These are phyloP conservation scores for Hofmannophila pseudospretella DNA, from an alignment of 2,888 invertebrate species.

Conservation along the genomic window DNA sequence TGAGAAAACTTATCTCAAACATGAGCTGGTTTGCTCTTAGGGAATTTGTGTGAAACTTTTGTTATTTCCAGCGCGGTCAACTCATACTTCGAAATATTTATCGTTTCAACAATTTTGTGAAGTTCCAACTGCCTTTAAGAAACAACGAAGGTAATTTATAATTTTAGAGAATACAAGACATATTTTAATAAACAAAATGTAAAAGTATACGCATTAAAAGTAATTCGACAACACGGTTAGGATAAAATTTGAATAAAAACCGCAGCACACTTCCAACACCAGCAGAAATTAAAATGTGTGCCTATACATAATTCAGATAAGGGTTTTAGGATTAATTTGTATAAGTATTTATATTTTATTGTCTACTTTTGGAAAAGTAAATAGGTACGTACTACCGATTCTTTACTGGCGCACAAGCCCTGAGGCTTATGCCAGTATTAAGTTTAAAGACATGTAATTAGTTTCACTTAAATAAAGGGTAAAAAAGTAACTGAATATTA, in stretches of 20 bases:
- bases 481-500: too few relatives aligned
- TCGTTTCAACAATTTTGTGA: conserved; percentile 1
- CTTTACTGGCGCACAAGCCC: too few relatives aligned
- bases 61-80: conserved; percentile 19
- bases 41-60: conserved; percentile 24
- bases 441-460: too few relatives aligned
- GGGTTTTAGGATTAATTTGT: too few relatives aligned
- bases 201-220: background rate
- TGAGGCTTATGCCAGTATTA: too few relatives aligned
- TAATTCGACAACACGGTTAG: background rate
- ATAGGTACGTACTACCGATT: too few relatives aligned
- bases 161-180: background rate
- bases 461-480: too few relatives aligned
- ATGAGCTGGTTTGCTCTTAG: conserved; percentile 19
- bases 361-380: too few relatives aligned
- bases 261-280: background rate
- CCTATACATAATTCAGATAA: too few relatives aligned
- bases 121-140: background rate
- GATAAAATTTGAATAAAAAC: background rate
- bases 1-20: conserved; percentile 26
- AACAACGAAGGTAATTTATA: background rate
- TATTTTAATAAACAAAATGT: too few relatives aligned
- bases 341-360: too few relatives aligned
- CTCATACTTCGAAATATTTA: conserved; percentile 20
- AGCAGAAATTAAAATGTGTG: background rate